Conservation (phyloP, 1,140 invertebrate species). For the Eciton burchellii region DNA sequence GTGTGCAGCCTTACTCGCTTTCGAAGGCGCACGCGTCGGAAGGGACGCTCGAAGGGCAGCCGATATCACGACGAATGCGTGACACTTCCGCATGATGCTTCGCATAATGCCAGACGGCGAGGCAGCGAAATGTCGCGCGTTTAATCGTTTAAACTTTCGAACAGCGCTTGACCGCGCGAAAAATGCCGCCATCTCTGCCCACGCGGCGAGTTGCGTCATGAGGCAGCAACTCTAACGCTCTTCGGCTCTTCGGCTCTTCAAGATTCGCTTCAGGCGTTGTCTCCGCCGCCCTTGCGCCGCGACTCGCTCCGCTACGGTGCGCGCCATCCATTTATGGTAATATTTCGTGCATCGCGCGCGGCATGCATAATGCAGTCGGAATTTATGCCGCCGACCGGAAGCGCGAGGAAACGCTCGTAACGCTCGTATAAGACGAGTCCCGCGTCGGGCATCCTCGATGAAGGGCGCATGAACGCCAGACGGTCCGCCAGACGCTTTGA, state of each 20-base stretch:
- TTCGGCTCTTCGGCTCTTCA: too few relatives aligned
- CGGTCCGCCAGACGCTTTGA: constrained; percentile 9
- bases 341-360: constrained; percentile 65
- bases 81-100: background rate
- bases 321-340: constrained; percentile 67
- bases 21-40: background rate
- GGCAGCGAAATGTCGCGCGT: background rate
- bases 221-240: too few relatives aligned
- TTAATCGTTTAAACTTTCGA: constrained; percentile 11
- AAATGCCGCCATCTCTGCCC: background rate
- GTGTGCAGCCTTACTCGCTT: constrained; percentile 22
- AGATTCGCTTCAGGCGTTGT: background rate
- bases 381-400: constrained; percentile 63
- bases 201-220: too few relatives aligned
- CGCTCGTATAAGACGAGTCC: constrained; percentile 46
- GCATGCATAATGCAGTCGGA: constrained; percentile 69
- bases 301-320: background rate
- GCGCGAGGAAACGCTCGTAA: constrained; percentile 39
- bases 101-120: background rate
- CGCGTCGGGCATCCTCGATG: constrained; percentile 51
- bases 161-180: background rate
- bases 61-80: background rate
- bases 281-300: too few relatives aligned
- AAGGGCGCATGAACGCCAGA: constrained; percentile 56
- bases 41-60: background rate